Evolutionary conservation across 2,797 vertebrate genomes (phyloP).

Genomic region (Brachyrhaphis roseni): DNA sequence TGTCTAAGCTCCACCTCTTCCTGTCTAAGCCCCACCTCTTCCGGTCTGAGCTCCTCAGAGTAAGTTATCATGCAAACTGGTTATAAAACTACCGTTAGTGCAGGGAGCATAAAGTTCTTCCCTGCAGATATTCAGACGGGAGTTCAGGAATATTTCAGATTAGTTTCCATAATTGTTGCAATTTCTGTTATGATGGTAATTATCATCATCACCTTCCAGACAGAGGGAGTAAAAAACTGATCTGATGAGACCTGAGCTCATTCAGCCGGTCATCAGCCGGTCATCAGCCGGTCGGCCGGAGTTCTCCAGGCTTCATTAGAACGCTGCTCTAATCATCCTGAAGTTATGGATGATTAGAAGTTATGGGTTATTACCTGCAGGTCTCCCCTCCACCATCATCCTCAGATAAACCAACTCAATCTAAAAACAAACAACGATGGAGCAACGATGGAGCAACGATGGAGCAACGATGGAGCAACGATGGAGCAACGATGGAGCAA

Average conservation of each 20-base stretch:
- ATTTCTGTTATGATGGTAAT: constrained; percentile 49
- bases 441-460: no score
- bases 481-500: no score
- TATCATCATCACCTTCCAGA: constrained; percentile 43
- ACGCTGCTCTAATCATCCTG: constrained; percentile 26
- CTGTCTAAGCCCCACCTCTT: no score
- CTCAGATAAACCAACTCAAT: not conserved
- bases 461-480: no score
- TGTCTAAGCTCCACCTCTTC: no score
- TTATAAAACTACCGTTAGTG: not conserved
- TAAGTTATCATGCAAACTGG: no score
- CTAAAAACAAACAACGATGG: no score
- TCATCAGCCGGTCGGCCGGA: not conserved
- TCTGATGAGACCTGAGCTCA: constrained; percentile 39
- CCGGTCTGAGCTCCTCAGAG: no score
- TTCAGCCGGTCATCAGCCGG: not conserved
- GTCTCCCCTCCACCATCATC: constrained; percentile 22
- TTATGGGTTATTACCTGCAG: constrained; percentile 42
- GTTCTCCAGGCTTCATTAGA: constrained; percentile 40
- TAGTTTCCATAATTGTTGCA: constrained; percentile 47
- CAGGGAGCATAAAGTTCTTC: constrained; percentile 7
- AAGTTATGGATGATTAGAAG: not conserved
- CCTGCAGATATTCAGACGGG: constrained; percentile 1
- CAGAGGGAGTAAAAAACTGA: constrained; percentile 11
- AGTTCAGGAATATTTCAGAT: constrained; percentile 40